Conservation (phyloP, 2,797 vertebrate genomes). For the Synanceia verrucosa region DNA sequence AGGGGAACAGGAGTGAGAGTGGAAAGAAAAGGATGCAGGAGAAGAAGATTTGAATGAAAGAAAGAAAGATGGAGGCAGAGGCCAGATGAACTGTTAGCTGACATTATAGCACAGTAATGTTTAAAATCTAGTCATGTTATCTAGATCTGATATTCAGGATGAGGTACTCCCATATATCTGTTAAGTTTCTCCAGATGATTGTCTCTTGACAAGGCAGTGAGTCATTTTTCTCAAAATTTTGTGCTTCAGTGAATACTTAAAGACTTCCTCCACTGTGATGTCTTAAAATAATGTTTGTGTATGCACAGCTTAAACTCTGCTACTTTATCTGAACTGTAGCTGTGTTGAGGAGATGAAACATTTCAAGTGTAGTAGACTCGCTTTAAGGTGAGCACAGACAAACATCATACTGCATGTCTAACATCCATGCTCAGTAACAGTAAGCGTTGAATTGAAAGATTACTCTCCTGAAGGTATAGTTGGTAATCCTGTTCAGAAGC, state of each 20-base stretch:
- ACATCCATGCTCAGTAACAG: neutral
- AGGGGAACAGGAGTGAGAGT: neutral
- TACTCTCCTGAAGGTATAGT: too few relatives aligned
- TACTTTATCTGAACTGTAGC: neutral
- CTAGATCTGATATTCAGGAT: neutral
- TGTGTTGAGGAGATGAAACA: neutral
- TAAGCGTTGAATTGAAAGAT: too few relatives aligned
- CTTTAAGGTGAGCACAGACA: neutral
- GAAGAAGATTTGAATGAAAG: slow-evolving; percentile 28
- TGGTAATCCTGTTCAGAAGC: too few relatives aligned
- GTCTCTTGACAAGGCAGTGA: neutral
- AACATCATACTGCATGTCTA: neutral
- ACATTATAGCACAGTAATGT: neutral
- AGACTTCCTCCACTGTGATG: neutral
- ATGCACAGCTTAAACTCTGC: too few relatives aligned
- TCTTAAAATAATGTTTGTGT: neutral
- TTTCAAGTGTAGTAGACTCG: neutral
- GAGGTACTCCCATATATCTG: too few relatives aligned
- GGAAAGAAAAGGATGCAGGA: slow-evolving; percentile 4
- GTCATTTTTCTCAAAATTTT: neutral
- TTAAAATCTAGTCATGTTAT: neutral
- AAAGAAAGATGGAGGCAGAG: slow-evolving; percentile 8
- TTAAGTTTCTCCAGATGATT: neutral
- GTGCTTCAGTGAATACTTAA: neutral
- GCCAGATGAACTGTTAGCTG: slow-evolving; percentile 8